Evolutionary conservation across 2,888 invertebrate species (phyloP), one percentile per base, ranked within the genome.

Genomic region (Zaprionus bogoriensis): DNA sequence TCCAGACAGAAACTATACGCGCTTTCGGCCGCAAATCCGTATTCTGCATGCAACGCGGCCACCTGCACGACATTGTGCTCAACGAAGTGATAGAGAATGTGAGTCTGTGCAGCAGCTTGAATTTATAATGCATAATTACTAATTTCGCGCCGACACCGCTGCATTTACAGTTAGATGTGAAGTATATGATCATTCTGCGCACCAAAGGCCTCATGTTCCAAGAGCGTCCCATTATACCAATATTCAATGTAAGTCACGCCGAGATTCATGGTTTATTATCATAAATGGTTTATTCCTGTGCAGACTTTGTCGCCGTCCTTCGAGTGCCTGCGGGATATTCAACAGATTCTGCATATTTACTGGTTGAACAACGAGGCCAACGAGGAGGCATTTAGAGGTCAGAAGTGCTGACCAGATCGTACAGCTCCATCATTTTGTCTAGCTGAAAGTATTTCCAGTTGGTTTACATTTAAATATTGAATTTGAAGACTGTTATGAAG

Each of bases 51-150:
- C 88, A 91, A 9, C 80, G 87, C 10, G 76, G 87, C 0, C 69
- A 87, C 52, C 84, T 92, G 6, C 78, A 91, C 28, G 91, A 91
- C 62, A 70, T 91, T 10, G 89, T 91, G 1, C 89, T 92, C 9
- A 92, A 92, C 57, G 92, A 92, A 88, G 91, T 92, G 1, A 89
- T 92, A 20, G 89, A 90, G 45, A 84, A 91, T 86, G 92, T 92
- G 80, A 63, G 87, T 69, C 25, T n/a, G n/a, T n/a, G n/a, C n/a
- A n/a, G n/a, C n/a, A n/a, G n/a, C n/a, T n/a, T n/a, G n/a, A n/a
- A n/a, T n/a, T n/a, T n/a, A n/a, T n/a, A n/a, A n/a, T n/a, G n/a
- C n/a, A n/a, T n/a, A n/a, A n/a, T n/a, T n/a, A n/a, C n/a, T n/a
- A n/a, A n/a, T n/a, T n/a, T n/a, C n/a, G n/a, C n/a, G n/a, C n/a